phyloP scores from a whole-genome alignment of 2,797 vertebrate species.

The Delichon dasypus region DNA sequence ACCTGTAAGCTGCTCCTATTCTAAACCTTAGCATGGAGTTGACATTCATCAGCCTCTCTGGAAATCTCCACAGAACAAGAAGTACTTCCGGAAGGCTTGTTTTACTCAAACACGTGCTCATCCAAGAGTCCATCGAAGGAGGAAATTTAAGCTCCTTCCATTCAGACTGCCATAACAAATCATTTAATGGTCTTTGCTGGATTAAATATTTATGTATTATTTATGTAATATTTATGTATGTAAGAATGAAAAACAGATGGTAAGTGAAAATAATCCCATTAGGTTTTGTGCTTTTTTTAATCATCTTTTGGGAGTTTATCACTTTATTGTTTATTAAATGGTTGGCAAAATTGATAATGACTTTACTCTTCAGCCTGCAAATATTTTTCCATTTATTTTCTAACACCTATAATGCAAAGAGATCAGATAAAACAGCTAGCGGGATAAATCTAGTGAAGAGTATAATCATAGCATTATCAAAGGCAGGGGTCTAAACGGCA shows the following conservation, averaged over 20 bases:
- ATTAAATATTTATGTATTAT: not conserved
- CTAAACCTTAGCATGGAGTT: not conserved
- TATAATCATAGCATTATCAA: not conserved
- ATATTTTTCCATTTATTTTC: not conserved
- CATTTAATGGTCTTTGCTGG: not conserved
- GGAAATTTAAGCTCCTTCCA: not conserved
- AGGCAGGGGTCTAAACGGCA: not conserved
- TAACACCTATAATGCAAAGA: not conserved
- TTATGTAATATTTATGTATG: not conserved
- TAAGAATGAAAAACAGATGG: not conserved
- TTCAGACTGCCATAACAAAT: not conserved
- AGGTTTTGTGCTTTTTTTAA: not conserved
- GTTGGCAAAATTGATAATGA: not conserved
- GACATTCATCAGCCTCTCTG: not conserved
- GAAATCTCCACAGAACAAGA: not conserved
- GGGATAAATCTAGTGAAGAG: not conserved
- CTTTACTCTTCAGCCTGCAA: not conserved
- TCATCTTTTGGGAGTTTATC: not conserved
- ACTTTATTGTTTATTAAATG: not conserved
- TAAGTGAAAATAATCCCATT: not conserved
- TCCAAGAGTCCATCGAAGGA: not conserved
- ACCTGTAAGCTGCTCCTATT: not conserved
- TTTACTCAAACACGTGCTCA: not conserved
- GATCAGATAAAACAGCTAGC: not conserved
- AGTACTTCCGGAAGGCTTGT: not conserved